Evolutionary conservation across 2,113 vertebrate genomes (phyloP), one percentile per base, ranked within the genome.

Genomic region (Ammodytes dubius): DNA sequence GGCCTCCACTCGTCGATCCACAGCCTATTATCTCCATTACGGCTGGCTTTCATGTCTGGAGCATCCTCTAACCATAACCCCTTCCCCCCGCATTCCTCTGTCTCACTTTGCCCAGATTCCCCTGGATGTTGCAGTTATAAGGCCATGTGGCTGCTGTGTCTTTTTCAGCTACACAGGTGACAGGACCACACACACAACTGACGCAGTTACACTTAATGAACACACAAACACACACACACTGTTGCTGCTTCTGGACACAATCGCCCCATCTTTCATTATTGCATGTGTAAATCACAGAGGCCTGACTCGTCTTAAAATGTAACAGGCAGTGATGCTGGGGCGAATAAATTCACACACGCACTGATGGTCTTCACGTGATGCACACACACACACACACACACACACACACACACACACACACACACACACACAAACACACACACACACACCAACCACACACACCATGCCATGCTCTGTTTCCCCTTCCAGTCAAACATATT

Each of bases 21-120:
- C 53, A 85, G 82, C 82, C 87, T 91, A 89, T 92, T 91, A 94
- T 94, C 89, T 90, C 88, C 86, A 91, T 93, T 91, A 92, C 39
- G 70, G 80, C 78, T 50, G 71, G 66, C 86, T 79, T 88, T 89
- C 70, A 46, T 83, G 84, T 85, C 89, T 82, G 57, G 53, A 27
- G 76, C 61, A 45, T 81, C 72, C 40, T 77, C 63, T 81, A 27
- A 65, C 78, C 43, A 42, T 88, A 66, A 85, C 78, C 84, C 68
- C 58, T 43, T 8, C 27, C 78, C 84, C 68, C 58, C 46, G 10
- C 27, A 52, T 85, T 85, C 72, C 27, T 67, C 81, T 14, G 57
- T 74, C 70, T 79, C 43, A 11, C 70, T 87, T 74, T 77, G 72
- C 68, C 72, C 42, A 80, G 61, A 79, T 84, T 81, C 54, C 27